These are phyloP conservation scores for Nesoenas mayeri DNA, from an alignment of 2,113 vertebrate genomes.

Conservation along the genomic window DNA sequence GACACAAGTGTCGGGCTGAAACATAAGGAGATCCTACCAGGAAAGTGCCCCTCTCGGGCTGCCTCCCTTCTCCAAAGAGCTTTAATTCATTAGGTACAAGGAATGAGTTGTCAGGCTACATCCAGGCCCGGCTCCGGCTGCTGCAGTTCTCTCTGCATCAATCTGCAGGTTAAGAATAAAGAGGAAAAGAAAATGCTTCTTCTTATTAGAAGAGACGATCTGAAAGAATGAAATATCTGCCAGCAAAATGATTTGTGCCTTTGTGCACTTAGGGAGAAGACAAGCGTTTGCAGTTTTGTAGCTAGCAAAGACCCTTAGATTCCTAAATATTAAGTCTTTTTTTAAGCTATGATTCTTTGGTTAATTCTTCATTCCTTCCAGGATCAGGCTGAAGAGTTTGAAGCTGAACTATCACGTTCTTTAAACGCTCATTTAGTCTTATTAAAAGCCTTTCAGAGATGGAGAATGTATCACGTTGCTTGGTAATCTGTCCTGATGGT, in stretches of 20 bases:
- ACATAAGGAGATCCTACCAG: neutral
- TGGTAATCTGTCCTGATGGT: neutral
- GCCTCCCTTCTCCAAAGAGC: neutral
- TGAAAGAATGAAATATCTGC: neutral
- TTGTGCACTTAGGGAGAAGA: neutral
- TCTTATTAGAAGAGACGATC: neutral
- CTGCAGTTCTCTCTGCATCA: neutral
- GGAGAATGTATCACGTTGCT: neutral
- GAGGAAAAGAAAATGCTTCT: neutral
- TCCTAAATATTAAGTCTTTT: neutral
- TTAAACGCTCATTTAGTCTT: neutral
- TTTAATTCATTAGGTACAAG: neutral
- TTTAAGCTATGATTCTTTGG: neutral
- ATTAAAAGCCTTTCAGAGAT: neutral
- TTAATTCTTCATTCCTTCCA: neutral
- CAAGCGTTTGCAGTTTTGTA: neutral
- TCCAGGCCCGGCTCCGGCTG: neutral
- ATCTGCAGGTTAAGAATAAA: neutral
- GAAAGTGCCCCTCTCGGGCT: neutral
- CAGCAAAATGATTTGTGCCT: neutral
- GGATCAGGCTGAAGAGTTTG: neutral
- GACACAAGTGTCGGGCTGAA: neutral
- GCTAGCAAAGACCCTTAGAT: neutral
- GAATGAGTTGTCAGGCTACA: neutral
- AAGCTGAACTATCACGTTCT: neutral